Evolutionary conservation across 2,888 invertebrate species (phyloP).

Genomic region (Agrilus mali): DNA sequence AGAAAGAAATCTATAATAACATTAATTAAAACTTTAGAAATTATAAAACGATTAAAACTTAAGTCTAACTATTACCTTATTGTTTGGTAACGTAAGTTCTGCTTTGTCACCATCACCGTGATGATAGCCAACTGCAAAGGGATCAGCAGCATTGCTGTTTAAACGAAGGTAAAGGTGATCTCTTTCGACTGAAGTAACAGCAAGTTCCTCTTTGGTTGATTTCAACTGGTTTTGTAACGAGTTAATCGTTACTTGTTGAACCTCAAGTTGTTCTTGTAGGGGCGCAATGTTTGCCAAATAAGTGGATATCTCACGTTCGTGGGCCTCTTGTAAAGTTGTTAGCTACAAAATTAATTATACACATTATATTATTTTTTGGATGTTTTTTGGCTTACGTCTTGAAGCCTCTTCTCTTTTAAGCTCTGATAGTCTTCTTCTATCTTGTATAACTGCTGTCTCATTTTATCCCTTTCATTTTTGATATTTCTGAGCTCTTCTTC

Average conservation of each 20-base stretch:
- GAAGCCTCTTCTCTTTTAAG: slow-evolving; percentile 63
- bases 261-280: slow-evolving; percentile 45
- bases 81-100: not conserved
- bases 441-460: slow-evolving; percentile 40
- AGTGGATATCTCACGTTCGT: slow-evolving; percentile 57
- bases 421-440: slow-evolving; percentile 63
- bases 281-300: slow-evolving; percentile 49
- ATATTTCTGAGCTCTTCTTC: slow-evolving; percentile 38
- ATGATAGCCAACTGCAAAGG: too few relatives aligned
- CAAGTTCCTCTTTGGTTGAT: slow-evolving; percentile 35
- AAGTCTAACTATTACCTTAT: not conserved
- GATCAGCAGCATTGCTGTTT: slow-evolving; percentile 6
- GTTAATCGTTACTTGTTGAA: slow-evolving; percentile 44
- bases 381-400: slow-evolving; percentile 55
- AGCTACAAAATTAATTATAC: slow-evolving; percentile 39
- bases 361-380: slow-evolving; percentile 5
- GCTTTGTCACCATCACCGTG: too few relatives aligned
- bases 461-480: slow-evolving; percentile 47
- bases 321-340: slow-evolving; percentile 60
- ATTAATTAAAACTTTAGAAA: not conserved
- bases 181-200: slow-evolving; percentile 39
- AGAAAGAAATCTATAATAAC: slow-evolving; percentile 27
- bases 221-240: slow-evolving; percentile 29
- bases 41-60: not conserved
- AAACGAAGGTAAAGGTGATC: slow-evolving; percentile 39